Percentiles rank a stretch among this genome's conserved stretches.
Evolutionary conservation across 2,888 invertebrate species (phyloP).

Genomic region (Altica lythri): DNA sequence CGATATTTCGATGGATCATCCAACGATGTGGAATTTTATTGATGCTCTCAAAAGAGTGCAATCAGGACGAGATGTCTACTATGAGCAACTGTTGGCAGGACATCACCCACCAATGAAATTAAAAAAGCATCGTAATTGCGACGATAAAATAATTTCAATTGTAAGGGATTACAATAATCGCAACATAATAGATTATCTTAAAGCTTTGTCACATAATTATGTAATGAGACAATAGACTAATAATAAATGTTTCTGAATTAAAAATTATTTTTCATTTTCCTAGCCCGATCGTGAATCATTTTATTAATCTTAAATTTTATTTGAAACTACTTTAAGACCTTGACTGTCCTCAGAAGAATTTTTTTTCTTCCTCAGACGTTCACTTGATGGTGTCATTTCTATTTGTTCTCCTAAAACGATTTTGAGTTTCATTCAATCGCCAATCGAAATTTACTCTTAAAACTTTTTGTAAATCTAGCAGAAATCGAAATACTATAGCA

Average conservation of each 20-base stretch:
- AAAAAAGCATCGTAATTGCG: constrained; percentile 1
- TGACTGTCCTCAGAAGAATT: too few species aligned
- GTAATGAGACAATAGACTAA: not conserved
- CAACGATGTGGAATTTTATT: constrained; percentile 22
- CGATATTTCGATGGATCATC: too few species aligned
- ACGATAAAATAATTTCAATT: not conserved
- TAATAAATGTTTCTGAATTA: not conserved
- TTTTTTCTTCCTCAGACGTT: too few species aligned
- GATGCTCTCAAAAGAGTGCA: not conserved
- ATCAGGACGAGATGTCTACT: not conserved
- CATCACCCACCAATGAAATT: not conserved
- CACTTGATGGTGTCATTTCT: too few species aligned
- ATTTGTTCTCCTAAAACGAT: too few species aligned
- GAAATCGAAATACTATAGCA: too few species aligned
- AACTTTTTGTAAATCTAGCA: too few species aligned
- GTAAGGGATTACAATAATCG: not conserved
- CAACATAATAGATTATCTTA: constrained; percentile 1
- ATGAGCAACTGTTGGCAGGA: constrained; percentile 1
- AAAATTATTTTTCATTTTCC: not conserved
- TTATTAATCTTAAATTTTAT: too few species aligned
- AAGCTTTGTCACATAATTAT: constrained; percentile 1
- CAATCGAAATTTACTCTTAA: too few species aligned
- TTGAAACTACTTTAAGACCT: too few species aligned
- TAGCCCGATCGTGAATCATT: too few species aligned
- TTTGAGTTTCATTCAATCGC: too few species aligned